phyloP scores from a whole-genome alignment of 2,797 vertebrate genomes.

The Smutsia gigantea region DNA sequence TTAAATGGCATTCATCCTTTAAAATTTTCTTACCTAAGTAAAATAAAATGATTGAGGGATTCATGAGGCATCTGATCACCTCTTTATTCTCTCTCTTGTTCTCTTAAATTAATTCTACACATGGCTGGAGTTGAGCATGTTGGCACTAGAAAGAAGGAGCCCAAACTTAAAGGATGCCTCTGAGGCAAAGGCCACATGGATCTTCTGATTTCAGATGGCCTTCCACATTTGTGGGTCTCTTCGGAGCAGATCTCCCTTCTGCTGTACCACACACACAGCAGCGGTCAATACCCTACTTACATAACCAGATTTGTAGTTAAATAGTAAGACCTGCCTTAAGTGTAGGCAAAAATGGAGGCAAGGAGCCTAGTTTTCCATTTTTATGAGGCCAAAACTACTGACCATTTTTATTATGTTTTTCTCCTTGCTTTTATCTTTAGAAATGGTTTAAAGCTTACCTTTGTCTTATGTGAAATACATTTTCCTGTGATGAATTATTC shows the following conservation, averaged over 20 bases:
- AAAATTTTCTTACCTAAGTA: constrained; percentile 48
- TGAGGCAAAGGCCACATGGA: not conserved
- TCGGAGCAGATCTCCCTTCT: not conserved
- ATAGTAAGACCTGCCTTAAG: not conserved
- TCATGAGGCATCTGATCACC: not conserved
- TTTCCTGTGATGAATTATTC: not conserved
- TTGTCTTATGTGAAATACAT: not conserved
- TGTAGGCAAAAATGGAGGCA: not conserved
- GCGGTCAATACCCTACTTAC: not conserved
- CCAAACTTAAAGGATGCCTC: not conserved
- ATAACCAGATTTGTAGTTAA: not conserved
- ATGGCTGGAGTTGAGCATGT: not conserved
- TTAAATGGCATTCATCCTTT: constrained; percentile 61
- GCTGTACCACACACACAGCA: not conserved
- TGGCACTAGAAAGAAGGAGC: not conserved
- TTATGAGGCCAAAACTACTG: not conserved
- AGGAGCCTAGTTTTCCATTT: not conserved
- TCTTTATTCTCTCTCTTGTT: not conserved
- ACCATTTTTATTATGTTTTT: not conserved
- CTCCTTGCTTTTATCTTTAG: constrained; percentile 1
- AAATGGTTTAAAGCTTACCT: not conserved
- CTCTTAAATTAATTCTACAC: not conserved
- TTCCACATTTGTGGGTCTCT: not conserved
- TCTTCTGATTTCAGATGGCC: not conserved
- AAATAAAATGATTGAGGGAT: constrained; percentile 40